These are phyloP conservation scores for Scortum barcoo DNA, from an alignment of 2,113 vertebrate genomes.

Conservation along the genomic window DNA sequence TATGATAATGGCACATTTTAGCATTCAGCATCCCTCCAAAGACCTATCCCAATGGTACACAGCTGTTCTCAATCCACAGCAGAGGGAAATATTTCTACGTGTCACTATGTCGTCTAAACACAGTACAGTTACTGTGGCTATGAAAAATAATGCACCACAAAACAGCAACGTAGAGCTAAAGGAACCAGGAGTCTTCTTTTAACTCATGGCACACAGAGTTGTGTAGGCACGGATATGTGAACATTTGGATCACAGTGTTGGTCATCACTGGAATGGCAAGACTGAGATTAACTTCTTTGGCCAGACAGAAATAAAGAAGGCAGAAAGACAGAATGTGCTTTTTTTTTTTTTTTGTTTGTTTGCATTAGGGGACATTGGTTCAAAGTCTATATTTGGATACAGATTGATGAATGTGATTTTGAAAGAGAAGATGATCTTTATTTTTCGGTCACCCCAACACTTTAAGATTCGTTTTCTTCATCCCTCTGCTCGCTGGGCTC, in stretches of 20 bases:
- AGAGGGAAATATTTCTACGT: background rate
- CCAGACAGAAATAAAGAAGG: background rate
- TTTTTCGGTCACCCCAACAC: background rate
- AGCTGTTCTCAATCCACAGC: background rate
- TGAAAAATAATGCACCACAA: background rate
- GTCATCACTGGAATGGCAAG: slow-evolving; percentile 40
- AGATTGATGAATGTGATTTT: background rate
- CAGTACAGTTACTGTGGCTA: background rate
- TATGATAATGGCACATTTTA: background rate
- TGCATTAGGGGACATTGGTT: slow-evolving; percentile 8
- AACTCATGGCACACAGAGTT: slow-evolving; percentile 10
- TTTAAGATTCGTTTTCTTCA: slow-evolving; percentile 82
- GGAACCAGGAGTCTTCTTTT: background rate
- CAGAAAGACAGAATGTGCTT: background rate
- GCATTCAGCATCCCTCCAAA: background rate
- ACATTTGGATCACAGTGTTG: slow-evolving; percentile 24
- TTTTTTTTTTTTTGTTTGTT: slow-evolving; percentile 26
- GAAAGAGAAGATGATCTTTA: background rate
- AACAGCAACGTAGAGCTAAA: background rate
- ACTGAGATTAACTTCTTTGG: slow-evolving; percentile 29
- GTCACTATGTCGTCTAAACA: background rate
- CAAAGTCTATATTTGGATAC: slow-evolving; percentile 28
- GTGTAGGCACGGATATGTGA: background rate
- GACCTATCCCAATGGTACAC: background rate
- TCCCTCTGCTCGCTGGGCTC: slow-evolving; percentile 80